Evolutionary conservation across 2,888 invertebrate genomes (phyloP).

Genomic region (Phymatocera aterrima): DNA sequence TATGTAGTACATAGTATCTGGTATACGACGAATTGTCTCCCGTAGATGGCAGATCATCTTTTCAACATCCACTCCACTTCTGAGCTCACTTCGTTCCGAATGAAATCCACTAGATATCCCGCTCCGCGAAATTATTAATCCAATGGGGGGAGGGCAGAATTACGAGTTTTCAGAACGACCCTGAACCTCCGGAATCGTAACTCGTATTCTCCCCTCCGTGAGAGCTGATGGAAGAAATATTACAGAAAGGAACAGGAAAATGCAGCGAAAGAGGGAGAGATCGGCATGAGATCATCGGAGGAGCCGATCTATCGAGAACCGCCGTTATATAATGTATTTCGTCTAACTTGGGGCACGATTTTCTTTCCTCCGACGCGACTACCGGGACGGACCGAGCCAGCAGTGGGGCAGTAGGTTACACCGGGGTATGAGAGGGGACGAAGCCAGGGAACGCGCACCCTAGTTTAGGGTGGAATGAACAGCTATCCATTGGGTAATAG

Average conservation of each 20-base stretch:
- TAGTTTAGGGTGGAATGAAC: slow-evolving; percentile 54
- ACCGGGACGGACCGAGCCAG: no score
- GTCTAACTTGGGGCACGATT: neutral
- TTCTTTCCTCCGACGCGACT: slow-evolving; percentile 9
- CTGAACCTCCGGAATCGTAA: neutral
- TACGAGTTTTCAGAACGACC: no score
- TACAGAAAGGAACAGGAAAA: slow-evolving; percentile 39
- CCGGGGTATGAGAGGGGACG: slow-evolving; percentile 56
- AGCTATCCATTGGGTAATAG: slow-evolving; percentile 54
- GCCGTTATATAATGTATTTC: slow-evolving; percentile 31
- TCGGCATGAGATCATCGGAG: slow-evolving; percentile 63
- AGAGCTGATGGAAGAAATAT: slow-evolving; percentile 7
- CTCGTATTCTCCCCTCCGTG: neutral
- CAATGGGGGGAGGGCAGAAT: no score
- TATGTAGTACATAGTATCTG: no score
- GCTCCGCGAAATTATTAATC: no score
- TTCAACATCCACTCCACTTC: no score
- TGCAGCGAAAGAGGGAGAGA: slow-evolving; percentile 54
- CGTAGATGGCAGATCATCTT: no score
- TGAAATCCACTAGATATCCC: no score
- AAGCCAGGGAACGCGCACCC: slow-evolving; percentile 53
- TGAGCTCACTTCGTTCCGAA: no score
- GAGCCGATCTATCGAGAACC: slow-evolving; percentile 62
- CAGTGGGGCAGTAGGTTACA: slow-evolving; percentile 72
- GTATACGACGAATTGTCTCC: no score